Evolutionary conservation across 37 sponge, comb jelly and placozoan species (phyloP), one percentile per base, ranked within the genome.

Genomic region (Halisarca cf. caerulea): DNA sequence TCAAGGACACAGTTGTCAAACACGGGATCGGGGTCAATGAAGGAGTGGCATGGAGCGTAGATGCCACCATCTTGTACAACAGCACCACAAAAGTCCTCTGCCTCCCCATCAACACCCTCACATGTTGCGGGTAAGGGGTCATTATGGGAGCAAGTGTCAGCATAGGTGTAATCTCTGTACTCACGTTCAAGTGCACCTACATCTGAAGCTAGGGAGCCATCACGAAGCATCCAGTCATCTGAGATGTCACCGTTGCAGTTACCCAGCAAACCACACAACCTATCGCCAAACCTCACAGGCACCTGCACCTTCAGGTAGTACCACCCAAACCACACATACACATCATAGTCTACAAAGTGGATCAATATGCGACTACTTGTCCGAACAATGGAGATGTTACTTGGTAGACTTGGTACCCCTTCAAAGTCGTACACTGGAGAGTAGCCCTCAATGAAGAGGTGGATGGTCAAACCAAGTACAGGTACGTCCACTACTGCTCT

Each of bases 401-500:
- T 7, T 62, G 64, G 64, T 47, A 47, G 51, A 47, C 9, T 14
- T 6, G 51, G 51, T 47, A 11, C 51, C 6, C 51, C 51, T 14
- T 47, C 51, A 47, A 47, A 47, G 51, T 47, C 51, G 51, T 47
- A 47, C 51, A 14, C 11, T 6, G 51, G 51, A 14, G 11, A 6
- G n/a, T n/a, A n/a, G 11, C 51, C 51, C 11, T 47, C 51, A 6
- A 47, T 47, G 51, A 14, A 47, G 64, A 62, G 64, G 64, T 62
- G 64, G 25, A 62, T 28, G 30, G 64, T 62, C 64, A 62, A 8
- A 62, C 30, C 30, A 4, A 62, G 64, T 30, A 23, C 18, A 30
- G 77, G 77, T 23, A 74, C 77, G 2, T 41, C 42, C 20, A 74
- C 77, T 17, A 74, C 77, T n/a, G 77, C 77, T 43, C 45, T 40